Conservation (phyloP, 1,140 invertebrate species). For the Sarcophaga bullata region DNA sequence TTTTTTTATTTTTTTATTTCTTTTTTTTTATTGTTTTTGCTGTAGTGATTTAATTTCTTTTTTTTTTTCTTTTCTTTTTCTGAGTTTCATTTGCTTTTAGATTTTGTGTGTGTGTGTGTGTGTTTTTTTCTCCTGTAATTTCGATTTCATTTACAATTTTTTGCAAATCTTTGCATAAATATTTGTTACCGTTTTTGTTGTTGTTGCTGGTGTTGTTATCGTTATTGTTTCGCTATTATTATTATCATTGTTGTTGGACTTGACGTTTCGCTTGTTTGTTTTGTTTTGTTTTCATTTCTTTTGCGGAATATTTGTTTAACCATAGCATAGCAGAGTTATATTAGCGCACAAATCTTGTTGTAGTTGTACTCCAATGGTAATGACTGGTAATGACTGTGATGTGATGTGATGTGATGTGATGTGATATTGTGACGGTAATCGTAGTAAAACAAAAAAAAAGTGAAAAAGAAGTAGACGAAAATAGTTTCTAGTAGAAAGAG, state of each 20-base stretch:
- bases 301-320: slow-evolving; percentile 17
- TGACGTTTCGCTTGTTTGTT: not conserved
- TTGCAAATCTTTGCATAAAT: slow-evolving; percentile 20
- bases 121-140: not conserved
- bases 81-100: not conserved
- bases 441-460: no score
- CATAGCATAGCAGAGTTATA: not conserved
- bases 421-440: no score
- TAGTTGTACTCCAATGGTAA: not conserved
- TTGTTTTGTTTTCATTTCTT: not conserved
- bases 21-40: not conserved
- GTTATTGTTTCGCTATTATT: no score
- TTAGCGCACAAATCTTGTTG: not conserved
- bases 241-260: no score
- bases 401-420: no score
- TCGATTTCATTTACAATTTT: slow-evolving; percentile 25
- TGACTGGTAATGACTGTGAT: no score
- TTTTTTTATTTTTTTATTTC: not conserved
- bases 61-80: not conserved
- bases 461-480: no score
- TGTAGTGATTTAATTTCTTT: not conserved
- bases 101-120: no score
- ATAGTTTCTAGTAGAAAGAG: no score
- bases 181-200: not conserved
- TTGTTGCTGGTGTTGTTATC: no score